Evolutionary conservation across 2,888 invertebrate genomes (phyloP).

Genomic region (Drymonia ruficornis): DNA sequence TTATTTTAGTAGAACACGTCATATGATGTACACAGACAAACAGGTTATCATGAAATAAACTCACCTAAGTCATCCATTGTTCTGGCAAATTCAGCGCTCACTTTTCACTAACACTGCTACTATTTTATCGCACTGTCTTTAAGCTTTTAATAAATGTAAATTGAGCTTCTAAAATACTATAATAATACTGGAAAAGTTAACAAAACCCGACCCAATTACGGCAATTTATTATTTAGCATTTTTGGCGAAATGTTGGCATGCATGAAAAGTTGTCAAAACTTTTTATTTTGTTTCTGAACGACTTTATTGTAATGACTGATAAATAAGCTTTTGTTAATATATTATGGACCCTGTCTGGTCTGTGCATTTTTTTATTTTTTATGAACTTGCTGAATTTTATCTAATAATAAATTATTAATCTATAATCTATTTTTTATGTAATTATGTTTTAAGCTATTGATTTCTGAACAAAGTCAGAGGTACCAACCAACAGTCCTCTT

Average conservation of each 20-base stretch:
- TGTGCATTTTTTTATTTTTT: too few species aligned
- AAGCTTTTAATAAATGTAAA: constrained; percentile 27
- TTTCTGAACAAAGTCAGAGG: constrained; percentile 10
- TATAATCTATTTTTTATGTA: background rate
- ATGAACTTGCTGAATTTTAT: too few species aligned
- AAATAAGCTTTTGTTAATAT: too few species aligned
- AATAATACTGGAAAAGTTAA: constrained; percentile 49
- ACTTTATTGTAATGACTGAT: background rate
- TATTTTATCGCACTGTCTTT: constrained; percentile 29
- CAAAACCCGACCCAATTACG: constrained; percentile 60
- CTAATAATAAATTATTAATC: too few species aligned
- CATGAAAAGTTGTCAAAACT: constrained; percentile 37
- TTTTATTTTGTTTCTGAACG: constrained; percentile 13
- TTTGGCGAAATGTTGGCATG: constrained; percentile 48
- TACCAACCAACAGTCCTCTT: background rate
- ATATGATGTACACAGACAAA: constrained; percentile 60
- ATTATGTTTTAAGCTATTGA: background rate
- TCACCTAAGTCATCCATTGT: constrained; percentile 82
- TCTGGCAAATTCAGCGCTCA: constrained; percentile 27
- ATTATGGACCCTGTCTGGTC: too few species aligned
- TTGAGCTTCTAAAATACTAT: constrained; percentile 38
- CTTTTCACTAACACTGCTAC: constrained; percentile 31
- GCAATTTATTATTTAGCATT: constrained; percentile 49
- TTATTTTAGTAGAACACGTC: constrained; percentile 73
- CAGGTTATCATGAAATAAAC: constrained; percentile 80